phyloP scores from a whole-genome alignment of 1,140 invertebrate species.

The Homarus americanus region DNA sequence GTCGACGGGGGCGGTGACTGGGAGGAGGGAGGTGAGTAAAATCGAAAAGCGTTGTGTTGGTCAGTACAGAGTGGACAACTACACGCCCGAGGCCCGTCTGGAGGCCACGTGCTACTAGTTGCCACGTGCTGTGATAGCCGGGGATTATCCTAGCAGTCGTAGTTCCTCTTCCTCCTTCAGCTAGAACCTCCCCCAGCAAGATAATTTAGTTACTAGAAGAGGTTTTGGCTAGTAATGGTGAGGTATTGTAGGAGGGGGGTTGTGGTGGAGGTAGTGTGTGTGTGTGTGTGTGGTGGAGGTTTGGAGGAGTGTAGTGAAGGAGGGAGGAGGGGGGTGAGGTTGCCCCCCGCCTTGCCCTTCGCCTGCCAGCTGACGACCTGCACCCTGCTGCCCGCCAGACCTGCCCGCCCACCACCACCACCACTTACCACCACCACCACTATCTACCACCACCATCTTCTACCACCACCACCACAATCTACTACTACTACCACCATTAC shows the following conservation, averaged over 20 bases:
- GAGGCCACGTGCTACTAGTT: slow-evolving; percentile 42
- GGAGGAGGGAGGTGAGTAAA: background rate
- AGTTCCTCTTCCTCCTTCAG: background rate
- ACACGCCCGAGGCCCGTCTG: slow-evolving; percentile 41
- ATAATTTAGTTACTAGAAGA: too few species aligned
- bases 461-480: background rate
- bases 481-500: background rate
- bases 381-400: slow-evolving; percentile 32
- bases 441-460: background rate
- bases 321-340: background rate
- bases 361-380: slow-evolving; percentile 56
- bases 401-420: slow-evolving; percentile 12
- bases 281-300: slow-evolving; percentile 8
- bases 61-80: slow-evolving; percentile 39
- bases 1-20: too few species aligned
- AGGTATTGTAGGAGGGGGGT: background rate
- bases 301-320: background rate
- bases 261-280: background rate
- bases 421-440: background rate
- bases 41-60: slow-evolving; percentile 24
- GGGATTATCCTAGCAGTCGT: slow-evolving; percentile 4
- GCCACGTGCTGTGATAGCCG: slow-evolving; percentile 37
- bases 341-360: slow-evolving; percentile 37
- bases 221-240: background rate
- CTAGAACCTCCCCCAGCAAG: background rate